Percentiles rank a stretch among this genome's conserved stretches.
Conservation (phyloP, 2,797 vertebrate species). For the Neosilurus mollespiculum region DNA sequence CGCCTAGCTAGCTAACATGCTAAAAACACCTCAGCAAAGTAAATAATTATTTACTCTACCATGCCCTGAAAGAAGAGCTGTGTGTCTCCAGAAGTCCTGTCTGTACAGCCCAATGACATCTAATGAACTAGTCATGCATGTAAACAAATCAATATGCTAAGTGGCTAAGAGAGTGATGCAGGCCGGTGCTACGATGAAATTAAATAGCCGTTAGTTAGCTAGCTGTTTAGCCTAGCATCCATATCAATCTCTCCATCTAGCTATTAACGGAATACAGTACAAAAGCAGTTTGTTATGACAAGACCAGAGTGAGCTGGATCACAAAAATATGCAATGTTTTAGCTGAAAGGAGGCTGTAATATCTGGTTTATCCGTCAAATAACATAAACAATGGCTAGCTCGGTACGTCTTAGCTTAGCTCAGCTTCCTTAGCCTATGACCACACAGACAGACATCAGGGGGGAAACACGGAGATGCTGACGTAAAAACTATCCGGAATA, state of each 20-base stretch:
- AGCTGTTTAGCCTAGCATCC: slow-evolving; percentile 19
- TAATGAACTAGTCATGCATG: not conserved
- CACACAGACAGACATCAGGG: not conserved
- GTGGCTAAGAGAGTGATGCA: not conserved
- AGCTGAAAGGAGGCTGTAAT: not conserved
- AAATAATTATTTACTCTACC: not conserved
- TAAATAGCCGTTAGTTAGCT: slow-evolving; percentile 15
- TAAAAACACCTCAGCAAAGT: not conserved
- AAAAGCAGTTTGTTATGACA: not conserved
- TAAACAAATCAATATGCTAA: slow-evolving; percentile 26
- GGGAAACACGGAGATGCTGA: slow-evolving; percentile 24
- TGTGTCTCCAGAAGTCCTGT: not conserved
- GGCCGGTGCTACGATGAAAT: slow-evolving; percentile 1
- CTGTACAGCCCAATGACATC: not conserved
- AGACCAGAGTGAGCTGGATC: not conserved
- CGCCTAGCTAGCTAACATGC: not conserved
- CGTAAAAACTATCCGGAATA: not conserved
- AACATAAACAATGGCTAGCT: not conserved
- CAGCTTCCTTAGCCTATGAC: slow-evolving; percentile 26
- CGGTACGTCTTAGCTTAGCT: not conserved
- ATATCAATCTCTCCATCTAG: not conserved
- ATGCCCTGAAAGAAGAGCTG: no score
- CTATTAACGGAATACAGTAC: not conserved
- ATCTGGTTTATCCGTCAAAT: not conserved
- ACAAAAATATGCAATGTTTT: not conserved